These are phyloP conservation scores for Phrynosoma platyrhinos DNA, from an alignment of 2,113 vertebrate genomes.

Conservation along the genomic window DNA sequence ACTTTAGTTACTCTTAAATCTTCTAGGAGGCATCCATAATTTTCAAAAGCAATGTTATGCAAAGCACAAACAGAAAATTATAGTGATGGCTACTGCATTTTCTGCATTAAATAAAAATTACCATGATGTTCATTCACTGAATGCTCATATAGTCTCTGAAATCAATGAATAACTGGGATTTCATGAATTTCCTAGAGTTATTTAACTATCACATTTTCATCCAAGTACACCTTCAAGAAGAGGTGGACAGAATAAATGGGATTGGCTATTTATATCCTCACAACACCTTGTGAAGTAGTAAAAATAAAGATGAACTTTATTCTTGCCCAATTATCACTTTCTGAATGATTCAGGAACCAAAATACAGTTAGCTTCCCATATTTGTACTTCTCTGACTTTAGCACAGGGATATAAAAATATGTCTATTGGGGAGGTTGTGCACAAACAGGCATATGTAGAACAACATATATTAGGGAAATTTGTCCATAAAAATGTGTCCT, in stretches of 20 bases:
- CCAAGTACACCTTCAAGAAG: neutral
- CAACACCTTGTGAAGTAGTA: neutral
- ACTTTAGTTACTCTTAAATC: conserved; percentile 41
- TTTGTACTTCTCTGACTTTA: neutral
- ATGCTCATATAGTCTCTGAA: neutral
- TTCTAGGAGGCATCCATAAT: conserved; percentile 5
- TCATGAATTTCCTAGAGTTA: neutral
- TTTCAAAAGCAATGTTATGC: neutral
- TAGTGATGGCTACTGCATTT: neutral
- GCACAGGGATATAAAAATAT: neutral
- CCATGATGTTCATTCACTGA: neutral
- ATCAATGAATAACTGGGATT: neutral
- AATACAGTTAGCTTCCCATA: neutral
- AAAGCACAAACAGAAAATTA: conserved; percentile 35
- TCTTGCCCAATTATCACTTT: neutral
- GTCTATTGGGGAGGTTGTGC: neutral
- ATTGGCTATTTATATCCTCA: neutral
- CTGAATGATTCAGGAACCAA: neutral
- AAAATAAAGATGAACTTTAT: neutral
- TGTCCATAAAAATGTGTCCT: no score
- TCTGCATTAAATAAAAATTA: conserved; percentile 18
- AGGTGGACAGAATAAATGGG: neutral
- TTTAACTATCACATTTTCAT: neutral
- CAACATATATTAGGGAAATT: no score
- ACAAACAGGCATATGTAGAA: no score